Percentiles rank a stretch among this genome's conserved stretches.
Evolutionary conservation across 2,113 vertebrate genomes (phyloP).

Genomic region (Nothoprocta pentlandii): DNA sequence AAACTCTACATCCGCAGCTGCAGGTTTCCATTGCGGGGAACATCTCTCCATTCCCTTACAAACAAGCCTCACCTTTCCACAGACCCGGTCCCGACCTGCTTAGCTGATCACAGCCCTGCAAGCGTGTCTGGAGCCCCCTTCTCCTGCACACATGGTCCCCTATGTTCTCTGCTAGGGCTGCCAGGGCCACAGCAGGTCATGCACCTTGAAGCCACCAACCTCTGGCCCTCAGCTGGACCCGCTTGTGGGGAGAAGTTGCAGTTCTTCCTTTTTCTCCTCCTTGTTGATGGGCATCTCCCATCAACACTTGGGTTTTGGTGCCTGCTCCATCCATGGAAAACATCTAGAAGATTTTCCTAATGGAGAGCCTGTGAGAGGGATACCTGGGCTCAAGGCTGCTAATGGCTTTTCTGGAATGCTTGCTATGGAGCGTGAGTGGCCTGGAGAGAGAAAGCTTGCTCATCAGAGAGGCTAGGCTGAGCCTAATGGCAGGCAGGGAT

Average conservation of each 20-base stretch:
- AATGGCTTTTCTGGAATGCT: background rate
- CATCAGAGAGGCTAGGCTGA: background rate
- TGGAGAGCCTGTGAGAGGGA: background rate
- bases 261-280: background rate
- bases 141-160: background rate
- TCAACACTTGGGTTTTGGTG: background rate
- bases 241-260: background rate
- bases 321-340: background rate
- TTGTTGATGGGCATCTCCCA: background rate
- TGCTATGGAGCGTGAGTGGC: background rate
- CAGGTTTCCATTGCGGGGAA: background rate
- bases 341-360: background rate
- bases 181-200: background rate
- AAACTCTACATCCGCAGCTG: background rate
- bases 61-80: background rate
- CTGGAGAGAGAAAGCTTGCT: background rate
- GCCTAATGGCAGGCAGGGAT: background rate
- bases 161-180: background rate
- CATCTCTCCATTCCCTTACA: fast-evolving
- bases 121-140: background rate
- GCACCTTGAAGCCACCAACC: background rate
- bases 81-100: background rate
- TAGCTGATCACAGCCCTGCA: background rate
- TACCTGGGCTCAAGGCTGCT: background rate
- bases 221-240: fast-evolving